Evolutionary conservation across 2,113 vertebrate species (phyloP).

Genomic region (Piaya cayana): DNA sequence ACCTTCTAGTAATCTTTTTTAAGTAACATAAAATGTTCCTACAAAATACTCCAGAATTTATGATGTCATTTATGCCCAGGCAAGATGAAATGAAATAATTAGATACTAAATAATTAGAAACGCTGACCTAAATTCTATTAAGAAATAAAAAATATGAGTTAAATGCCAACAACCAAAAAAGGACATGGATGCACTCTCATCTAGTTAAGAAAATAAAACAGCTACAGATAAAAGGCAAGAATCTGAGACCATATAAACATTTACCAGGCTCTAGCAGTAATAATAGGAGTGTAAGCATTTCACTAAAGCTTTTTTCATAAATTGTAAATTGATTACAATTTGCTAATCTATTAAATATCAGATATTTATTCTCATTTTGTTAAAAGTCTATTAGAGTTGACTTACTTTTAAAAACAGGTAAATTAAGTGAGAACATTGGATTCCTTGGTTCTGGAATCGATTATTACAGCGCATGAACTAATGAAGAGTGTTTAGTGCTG

Average conservation of each 20-base stretch:
- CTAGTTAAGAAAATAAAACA: not conserved
- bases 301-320: not conserved
- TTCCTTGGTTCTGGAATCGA: constrained; percentile 15
- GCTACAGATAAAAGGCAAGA: not conserved
- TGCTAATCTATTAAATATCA: not conserved
- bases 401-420: not conserved
- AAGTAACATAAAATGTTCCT: not conserved
- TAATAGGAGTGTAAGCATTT: not conserved
- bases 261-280: not conserved
- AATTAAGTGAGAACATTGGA: not conserved
- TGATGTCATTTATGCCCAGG: not conserved
- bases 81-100: not conserved
- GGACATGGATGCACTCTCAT: fast-evolving
- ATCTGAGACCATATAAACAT: not conserved
- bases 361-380: not conserved
- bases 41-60: not conserved
- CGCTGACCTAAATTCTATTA: not conserved
- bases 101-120: not conserved
- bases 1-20: not conserved
- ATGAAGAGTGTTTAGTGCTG: not conserved
- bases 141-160: not conserved
- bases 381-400: not conserved
- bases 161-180: not conserved
- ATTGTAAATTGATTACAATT: not conserved
- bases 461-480: constrained; percentile 1